A percentile compares a stretch with the other conserved stretches of the same genome.
Evolutionary conservation across 2,113 vertebrate genomes (phyloP).

Genomic region (Bolborhynchus lineola): DNA sequence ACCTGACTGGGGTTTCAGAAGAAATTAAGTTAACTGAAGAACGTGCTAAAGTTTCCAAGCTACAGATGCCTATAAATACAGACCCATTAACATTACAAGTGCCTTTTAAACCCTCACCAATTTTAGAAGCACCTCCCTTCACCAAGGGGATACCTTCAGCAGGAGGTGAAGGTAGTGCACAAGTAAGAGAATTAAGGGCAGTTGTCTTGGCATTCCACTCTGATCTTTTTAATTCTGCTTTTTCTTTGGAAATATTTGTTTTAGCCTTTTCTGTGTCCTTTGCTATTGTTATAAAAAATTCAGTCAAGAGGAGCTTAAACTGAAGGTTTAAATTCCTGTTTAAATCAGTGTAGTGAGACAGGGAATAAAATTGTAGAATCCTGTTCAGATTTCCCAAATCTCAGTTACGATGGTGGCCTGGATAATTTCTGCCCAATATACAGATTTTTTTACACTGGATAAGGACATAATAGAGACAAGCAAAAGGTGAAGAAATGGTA

Average conservation of each 20-base stretch:
- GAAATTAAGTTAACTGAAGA: background rate
- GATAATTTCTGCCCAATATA: background rate
- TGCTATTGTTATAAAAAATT: background rate
- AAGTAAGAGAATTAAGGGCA: background rate
- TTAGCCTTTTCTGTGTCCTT: background rate
- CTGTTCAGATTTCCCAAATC: background rate
- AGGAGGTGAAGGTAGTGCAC: background rate
- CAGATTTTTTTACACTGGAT: background rate
- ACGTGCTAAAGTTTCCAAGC: background rate
- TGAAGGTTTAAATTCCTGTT: background rate
- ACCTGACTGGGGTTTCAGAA: background rate
- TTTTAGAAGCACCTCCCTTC: background rate
- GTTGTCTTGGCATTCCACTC: background rate
- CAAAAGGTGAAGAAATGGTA: background rate
- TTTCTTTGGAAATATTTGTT: background rate
- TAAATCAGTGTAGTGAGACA: background rate
- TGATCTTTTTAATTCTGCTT: background rate
- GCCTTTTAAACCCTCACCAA: background rate
- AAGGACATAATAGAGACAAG: background rate
- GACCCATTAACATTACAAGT: background rate
- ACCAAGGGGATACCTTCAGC: background rate
- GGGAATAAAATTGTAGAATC: background rate
- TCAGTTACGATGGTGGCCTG: background rate
- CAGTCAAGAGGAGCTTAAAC: background rate
- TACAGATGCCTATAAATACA: background rate